Conservation (phyloP, 2,113 vertebrate species). For the Crotalus horridus region DNA sequence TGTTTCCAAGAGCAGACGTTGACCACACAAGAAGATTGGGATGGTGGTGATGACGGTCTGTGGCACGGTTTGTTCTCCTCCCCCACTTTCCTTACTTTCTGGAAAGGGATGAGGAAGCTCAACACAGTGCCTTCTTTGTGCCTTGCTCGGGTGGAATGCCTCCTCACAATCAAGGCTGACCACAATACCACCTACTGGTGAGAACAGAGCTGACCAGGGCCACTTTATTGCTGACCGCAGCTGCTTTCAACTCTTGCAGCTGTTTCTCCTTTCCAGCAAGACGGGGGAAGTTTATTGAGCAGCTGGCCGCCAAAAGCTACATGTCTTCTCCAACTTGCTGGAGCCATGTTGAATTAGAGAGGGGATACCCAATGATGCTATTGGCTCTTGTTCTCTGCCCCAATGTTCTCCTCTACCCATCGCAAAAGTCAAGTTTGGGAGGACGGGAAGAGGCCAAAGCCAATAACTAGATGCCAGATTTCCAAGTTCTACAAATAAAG, state of each 20-base stretch:
- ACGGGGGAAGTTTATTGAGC: conserved; percentile 59
- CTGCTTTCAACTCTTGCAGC: conserved; percentile 54
- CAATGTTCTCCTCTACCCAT: not conserved
- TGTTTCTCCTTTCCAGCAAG: conserved; percentile 60
- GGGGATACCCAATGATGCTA: not conserved
- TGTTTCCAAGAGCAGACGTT: conserved; percentile 26
- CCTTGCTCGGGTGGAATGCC: conserved; percentile 46
- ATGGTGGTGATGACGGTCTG: not conserved
- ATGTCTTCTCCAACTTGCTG: conserved; percentile 41
- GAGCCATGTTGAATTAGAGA: conserved; percentile 7
- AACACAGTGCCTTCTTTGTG: conserved; percentile 55
- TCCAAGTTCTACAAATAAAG: not conserved
- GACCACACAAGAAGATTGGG: conserved; percentile 13
- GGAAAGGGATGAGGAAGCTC: conserved; percentile 45
- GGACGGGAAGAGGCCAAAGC: not conserved
- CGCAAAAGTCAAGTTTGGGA: not conserved
- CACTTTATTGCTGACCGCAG: conserved; percentile 56
- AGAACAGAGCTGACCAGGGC: conserved; percentile 41
- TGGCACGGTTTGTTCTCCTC: not conserved
- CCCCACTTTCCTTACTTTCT: not conserved
- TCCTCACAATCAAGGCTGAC: conserved; percentile 47
- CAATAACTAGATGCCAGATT: not conserved
- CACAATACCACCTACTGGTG: conserved; percentile 61
- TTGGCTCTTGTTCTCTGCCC: not conserved
- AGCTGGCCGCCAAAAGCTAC: conserved; percentile 43